phyloP scores from a whole-genome alignment of 2,888 invertebrate species.

The Phania funesta region DNA sequence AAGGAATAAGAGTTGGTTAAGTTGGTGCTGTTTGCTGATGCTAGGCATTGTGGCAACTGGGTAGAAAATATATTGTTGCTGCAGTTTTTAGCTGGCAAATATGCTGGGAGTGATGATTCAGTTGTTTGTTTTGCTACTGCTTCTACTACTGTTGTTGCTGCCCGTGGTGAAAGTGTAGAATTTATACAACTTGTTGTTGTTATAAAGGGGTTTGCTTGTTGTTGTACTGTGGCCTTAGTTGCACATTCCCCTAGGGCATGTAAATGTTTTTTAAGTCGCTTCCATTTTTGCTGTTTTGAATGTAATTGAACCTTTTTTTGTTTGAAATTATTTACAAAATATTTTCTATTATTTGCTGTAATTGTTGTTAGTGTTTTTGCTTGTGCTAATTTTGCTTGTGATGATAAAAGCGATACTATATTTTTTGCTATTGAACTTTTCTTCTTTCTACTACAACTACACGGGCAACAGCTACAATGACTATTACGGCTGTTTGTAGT shows the following conservation, averaged over 20 bases:
- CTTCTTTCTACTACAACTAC: conserved; percentile 30
- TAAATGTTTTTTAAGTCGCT: conserved; percentile 4
- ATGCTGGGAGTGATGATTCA: not conserved
- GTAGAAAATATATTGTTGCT: not conserved
- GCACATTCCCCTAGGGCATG: conserved; percentile 2
- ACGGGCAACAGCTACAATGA: not conserved
- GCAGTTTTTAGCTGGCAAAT: not conserved
- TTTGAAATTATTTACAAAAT: not conserved
- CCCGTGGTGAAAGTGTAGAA: not conserved
- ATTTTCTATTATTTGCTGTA: not conserved
- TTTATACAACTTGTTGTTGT: not conserved
- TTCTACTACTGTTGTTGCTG: not conserved
- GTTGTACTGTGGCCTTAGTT: not conserved
- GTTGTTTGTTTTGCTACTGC: not conserved
- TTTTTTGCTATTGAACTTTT: conserved; percentile 38
- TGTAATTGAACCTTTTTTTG: conserved; percentile 37
- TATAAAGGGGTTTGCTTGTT: not conserved
- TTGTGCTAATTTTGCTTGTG: conserved; percentile 1
- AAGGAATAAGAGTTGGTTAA: not conserved
- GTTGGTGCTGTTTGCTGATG: not conserved
- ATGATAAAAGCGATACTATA: conserved; percentile 33
- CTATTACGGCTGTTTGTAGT: not conserved
- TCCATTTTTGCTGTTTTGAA: conserved; percentile 1
- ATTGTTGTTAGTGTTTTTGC: not conserved
- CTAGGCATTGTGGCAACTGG: not conserved